A percentile compares a stretch with the other conserved stretches of the same genome.
Evolutionary conservation across 2,113 vertebrate genomes (phyloP).

Genomic region (Galeopterus variegatus): DNA sequence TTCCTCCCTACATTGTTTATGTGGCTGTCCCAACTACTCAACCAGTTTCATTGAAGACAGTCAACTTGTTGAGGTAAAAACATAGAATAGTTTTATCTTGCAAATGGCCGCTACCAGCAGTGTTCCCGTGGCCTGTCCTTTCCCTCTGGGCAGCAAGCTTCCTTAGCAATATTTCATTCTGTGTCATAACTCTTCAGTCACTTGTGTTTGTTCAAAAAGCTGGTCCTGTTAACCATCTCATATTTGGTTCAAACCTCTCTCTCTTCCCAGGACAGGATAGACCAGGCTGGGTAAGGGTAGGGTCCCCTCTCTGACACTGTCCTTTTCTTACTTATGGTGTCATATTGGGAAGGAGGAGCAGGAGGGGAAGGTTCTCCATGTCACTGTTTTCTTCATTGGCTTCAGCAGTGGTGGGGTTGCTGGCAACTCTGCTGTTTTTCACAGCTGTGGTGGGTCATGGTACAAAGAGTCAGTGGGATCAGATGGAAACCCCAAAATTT

Average conservation of each 20-base stretch:
- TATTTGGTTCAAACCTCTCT: neutral
- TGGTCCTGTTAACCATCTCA: neutral
- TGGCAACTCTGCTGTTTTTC: neutral
- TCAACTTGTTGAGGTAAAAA: conserved; percentile 33
- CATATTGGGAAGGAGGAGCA: neutral
- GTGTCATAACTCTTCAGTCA: neutral
- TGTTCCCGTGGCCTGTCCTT: neutral
- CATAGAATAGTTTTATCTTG: conserved; percentile 31
- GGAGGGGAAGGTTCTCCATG: neutral
- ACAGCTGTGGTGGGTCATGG: neutral
- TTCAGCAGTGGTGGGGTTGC: neutral
- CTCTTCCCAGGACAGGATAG: neutral
- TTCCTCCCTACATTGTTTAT: neutral
- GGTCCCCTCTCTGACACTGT: neutral
- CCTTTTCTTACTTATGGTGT: neutral
- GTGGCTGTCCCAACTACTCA: neutral
- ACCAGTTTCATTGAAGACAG: neutral
- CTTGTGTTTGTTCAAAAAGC: conserved; percentile 27
- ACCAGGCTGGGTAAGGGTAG: neutral
- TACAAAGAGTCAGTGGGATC: neutral
- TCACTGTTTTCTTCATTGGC: neutral
- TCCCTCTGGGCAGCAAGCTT: neutral
- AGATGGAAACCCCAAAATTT: neutral
- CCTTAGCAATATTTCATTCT: neutral
- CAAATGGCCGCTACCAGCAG: neutral